These are phyloP conservation scores for Halcyon senegalensis DNA, from an alignment of 2,113 vertebrate genomes.

Conservation along the genomic window DNA sequence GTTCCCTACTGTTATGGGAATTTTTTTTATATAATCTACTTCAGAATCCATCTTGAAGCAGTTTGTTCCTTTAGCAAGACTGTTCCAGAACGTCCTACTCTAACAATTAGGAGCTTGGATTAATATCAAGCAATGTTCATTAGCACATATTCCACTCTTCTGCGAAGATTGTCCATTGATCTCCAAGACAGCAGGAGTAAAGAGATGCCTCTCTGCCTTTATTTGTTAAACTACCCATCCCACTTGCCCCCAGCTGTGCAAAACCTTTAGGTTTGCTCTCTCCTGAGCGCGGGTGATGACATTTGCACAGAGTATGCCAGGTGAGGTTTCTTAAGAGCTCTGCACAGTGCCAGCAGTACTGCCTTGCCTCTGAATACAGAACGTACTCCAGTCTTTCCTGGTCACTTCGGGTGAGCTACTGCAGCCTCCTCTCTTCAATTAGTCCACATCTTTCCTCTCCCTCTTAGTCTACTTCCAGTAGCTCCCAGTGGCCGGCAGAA, in stretches of 20 bases:
- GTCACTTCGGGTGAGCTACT: background rate
- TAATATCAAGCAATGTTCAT: background rate
- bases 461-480: background rate
- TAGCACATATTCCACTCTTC: background rate
- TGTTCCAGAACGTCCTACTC: background rate
- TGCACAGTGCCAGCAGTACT: background rate
- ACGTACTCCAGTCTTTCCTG: background rate
- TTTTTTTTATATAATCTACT: background rate
- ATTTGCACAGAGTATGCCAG: background rate
- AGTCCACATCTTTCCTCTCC: background rate
- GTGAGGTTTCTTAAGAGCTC: background rate
- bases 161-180: background rate
- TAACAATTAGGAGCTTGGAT: background rate
- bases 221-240: background rate
- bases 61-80: background rate
- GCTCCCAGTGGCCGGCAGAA: background rate
- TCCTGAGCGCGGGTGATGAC: background rate
- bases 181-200: fast-evolving
- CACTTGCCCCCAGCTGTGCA: background rate
- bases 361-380: background rate
- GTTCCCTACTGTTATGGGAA: background rate
- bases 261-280: background rate
- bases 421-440: background rate
- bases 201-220: background rate
- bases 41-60: background rate